Conservation (phyloP, 2,888 invertebrate genomes). For the Cephus sareptanus region DNA sequence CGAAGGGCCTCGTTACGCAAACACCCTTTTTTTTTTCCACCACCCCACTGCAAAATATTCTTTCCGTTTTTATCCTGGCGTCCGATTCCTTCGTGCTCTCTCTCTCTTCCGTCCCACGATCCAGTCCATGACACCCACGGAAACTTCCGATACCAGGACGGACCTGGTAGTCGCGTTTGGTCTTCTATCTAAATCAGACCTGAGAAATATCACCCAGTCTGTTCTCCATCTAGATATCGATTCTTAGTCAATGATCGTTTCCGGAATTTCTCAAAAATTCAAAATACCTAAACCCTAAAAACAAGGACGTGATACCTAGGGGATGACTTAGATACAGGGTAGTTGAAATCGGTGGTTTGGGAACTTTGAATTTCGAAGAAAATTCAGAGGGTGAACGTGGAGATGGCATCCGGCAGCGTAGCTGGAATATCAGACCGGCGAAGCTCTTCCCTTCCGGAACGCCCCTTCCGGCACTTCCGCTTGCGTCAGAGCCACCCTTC, state of each 20-base stretch:
- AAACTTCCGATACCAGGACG: not conserved
- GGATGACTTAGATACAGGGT: not conserved
- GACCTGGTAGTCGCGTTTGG: not conserved
- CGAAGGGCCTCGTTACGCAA: conserved; percentile 37
- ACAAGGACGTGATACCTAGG: not conserved
- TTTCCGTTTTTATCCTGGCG: not conserved
- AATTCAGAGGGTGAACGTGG: not conserved
- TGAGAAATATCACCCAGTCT: not conserved
- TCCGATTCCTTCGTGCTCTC: not conserved
- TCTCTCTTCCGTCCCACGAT: not conserved
- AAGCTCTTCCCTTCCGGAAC: conserved; percentile 13
- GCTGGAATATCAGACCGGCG: conserved; percentile 16
- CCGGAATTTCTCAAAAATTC: not conserved
- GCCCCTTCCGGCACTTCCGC: conserved; percentile 27
- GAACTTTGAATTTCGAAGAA: not conserved
- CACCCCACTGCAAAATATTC: not conserved
- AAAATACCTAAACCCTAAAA: not conserved
- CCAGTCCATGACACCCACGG: not conserved
- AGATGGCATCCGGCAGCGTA: conserved; percentile 6
- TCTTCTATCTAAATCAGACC: not conserved
- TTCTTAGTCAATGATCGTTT: not conserved
- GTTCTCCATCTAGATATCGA: not conserved
- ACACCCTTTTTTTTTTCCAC: conserved; percentile 16
- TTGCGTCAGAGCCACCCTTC: conserved; percentile 25
- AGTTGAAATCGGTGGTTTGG: not conserved